Base-by-base conservation (phyloP, 30 jellyfish, hydroid and myxozoan genomes). In the Morbakka virulenta region DNA sequence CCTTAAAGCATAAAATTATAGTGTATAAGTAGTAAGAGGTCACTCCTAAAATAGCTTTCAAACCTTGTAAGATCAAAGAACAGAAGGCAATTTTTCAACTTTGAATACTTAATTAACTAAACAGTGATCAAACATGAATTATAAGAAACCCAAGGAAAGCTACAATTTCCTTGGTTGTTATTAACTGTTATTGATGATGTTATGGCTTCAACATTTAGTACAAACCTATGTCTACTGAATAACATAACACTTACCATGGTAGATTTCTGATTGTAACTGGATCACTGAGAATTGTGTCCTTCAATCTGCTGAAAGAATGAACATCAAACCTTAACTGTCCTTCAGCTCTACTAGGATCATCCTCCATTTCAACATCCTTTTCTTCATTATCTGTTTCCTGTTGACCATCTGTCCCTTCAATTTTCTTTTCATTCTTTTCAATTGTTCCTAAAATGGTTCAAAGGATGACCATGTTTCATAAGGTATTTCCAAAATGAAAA, bases 321-420 rank as follows among this genome's bases (percentile, higher is more conserved):
- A 92, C 96, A 33, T 85, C 98, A 85, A 85, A 92, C 53, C 49
- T 74, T 6, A 92, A 70, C 0, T 35, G 21, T 23, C 98, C 98
- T 65, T 92, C 98, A 12, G 98, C 95, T 23, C 98, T 72, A 69
- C 98, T 85, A 6, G 92, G 95, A 20, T 88, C 95, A 36, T 82
- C 95, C 50, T 79, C 94, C 97, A 90, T 90, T 65, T 85, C 96
- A 47, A 80, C 87, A 69, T 80, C 96, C 35, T 74, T 70, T 9
- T 49, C 20, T 25, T 27, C 87, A 26, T 57, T 91, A 6, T 11
- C 70, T 0, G 69, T 65, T 49, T 50, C 86, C 30, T 35, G 21
- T 31, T 36, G 49, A 17, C 80, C 32, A 9, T 21, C 49, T 17
- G 34, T 74, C 25, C 36, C 28, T 17, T 28, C 32, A 22, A 65